Evolutionary conservation across 2,797 vertebrate genomes (phyloP).

Genomic region (Thamnophis elegans): DNA sequence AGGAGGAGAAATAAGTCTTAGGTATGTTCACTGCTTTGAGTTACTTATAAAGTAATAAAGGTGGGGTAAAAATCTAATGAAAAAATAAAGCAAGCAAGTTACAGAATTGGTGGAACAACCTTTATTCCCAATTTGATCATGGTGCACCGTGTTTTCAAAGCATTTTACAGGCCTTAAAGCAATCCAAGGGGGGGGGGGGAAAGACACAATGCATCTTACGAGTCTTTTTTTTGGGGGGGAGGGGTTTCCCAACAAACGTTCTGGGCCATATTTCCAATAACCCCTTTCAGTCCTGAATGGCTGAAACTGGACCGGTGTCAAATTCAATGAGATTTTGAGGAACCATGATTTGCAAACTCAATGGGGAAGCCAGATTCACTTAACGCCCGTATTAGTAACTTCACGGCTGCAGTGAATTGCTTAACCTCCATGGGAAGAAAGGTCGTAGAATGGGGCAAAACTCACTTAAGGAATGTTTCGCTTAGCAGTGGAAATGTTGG

Average conservation of each 20-base stretch:
- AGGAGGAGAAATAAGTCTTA: neutral
- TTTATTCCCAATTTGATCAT: neutral
- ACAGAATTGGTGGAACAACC: neutral
- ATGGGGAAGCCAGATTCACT: neutral
- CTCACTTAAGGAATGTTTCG: neutral
- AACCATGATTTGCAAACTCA: neutral
- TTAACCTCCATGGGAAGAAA: neutral
- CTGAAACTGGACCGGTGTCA: neutral
- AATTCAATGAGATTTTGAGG: neutral
- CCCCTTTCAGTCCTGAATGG: neutral
- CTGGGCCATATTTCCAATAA: neutral
- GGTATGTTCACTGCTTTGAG: neutral
- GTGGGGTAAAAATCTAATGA: neutral
- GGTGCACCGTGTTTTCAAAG: neutral
- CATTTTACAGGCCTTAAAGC: neutral
- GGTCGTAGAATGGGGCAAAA: neutral
- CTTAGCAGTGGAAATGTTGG: neutral
- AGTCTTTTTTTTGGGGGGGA: neutral
- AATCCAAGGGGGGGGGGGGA: neutral
- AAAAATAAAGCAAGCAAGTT: neutral
- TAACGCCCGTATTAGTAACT: neutral
- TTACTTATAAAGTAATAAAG: neutral
- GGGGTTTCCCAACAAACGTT: neutral
- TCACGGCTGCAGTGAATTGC: neutral
- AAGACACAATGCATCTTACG: neutral